Evolutionary conservation across 2,113 vertebrate genomes (phyloP).

Genomic region (Pogona vitticeps): DNA sequence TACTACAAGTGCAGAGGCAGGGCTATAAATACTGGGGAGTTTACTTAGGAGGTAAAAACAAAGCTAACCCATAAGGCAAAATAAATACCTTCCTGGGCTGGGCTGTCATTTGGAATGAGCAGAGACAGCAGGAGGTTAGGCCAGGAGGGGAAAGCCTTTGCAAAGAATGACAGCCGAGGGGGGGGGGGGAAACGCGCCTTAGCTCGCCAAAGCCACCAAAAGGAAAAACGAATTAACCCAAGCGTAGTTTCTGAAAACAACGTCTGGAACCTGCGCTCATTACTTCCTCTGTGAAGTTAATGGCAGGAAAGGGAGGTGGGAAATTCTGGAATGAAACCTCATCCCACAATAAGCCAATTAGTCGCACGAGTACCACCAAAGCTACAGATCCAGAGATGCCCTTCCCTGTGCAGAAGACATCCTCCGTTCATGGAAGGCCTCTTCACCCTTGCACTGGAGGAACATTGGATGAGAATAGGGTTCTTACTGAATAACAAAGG

Average conservation of each 20-base stretch:
- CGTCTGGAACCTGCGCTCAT: not conserved
- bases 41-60: constrained; percentile 71
- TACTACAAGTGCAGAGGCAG: constrained; percentile 69
- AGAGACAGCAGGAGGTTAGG: not conserved
- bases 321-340: not conserved
- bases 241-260: constrained; percentile 18
- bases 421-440: not conserved
- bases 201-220: too few relatives aligned
- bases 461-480: too few relatives aligned
- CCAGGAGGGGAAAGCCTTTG: not conserved
- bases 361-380: not conserved
- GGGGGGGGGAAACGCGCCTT: not conserved
- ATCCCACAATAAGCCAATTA: not conserved
- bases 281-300: not conserved
- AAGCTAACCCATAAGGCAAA: constrained; percentile 66
- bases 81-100: constrained; percentile 65
- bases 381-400: not conserved
- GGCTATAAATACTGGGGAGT: constrained; percentile 69
- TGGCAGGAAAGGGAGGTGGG: not conserved
- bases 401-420: not conserved
- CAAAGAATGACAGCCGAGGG: constrained; percentile 2
- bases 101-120: constrained; percentile 50
- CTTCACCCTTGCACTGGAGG: not conserved
- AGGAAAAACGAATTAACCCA: not conserved
- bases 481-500: not conserved